Evolutionary conservation across 2,888 invertebrate genomes (phyloP), one percentile per base, ranked within the genome.

Genomic region (Trimorus sp.): DNA sequence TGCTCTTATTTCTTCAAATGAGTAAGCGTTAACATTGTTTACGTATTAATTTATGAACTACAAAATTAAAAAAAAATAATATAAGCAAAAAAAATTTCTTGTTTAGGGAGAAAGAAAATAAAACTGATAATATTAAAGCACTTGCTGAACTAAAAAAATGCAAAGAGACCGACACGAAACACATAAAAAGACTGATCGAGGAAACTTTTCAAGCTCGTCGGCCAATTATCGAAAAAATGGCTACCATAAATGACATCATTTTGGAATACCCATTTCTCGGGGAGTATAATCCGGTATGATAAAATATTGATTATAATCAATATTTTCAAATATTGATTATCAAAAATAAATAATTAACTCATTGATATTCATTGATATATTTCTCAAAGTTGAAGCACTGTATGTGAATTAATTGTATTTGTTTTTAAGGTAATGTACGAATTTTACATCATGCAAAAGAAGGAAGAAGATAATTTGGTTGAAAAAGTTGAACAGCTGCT

Each of bases 391-490:
- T 37, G 9, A n/a, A n/a, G n/a, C n/a, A n/a, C 37, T 37, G 37
- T 58, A 37, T 58, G 3, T 1, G 16, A 38, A 15, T 36, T 42
- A 59, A 12, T 48, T 9, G 1, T 59, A 59, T 15, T n/a, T 59
- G 40, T 2, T 42, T 59, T 70, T 58, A 9, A 70, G 69, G 45
- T 70, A 38, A 14, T 59, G 40, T 59, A 70, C 14, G 69, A 70
- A 70, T 38, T 70, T 11, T 59, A n/a, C 11, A 58, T 59, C 3
- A 15, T 59, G 9, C 49, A 38, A 12, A 70, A 58, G 11, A 48
- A 16, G 2, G 5, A 42, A 40, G 59, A 42, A 15, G 42, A 15
- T 4, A 16, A 59, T 15, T 3, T 59, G 6, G 2, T 15, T 15
- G n/a, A 12, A 42, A 0, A 40, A 16, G 15, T 15, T 42, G 6